Conservation (phyloP, 2,888 invertebrate genomes). For the Campoplex nolae region DNA sequence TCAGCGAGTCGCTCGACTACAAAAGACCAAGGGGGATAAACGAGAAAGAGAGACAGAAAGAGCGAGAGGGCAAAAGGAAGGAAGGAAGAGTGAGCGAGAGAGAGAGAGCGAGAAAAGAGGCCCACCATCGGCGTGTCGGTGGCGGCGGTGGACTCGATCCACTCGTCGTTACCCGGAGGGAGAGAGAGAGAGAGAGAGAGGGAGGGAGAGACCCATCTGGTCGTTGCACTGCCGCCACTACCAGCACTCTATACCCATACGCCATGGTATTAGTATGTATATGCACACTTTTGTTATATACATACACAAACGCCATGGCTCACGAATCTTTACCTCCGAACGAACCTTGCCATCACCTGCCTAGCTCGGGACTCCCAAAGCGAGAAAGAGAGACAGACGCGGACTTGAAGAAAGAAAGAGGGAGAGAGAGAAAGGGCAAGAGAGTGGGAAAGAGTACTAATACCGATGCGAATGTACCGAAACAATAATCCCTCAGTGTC, state of each 20-base stretch:
- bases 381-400: neutral
- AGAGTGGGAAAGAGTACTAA: neutral
- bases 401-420: neutral
- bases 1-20: conserved; percentile 69
- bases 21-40: conserved; percentile 67
- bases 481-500: conserved; percentile 59
- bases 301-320: conserved; percentile 11
- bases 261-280: conserved; percentile 11
- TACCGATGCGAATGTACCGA: conserved; percentile 41
- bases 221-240: conserved; percentile 67
- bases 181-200: conserved; percentile 45
- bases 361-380: conserved; percentile 52
- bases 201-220: conserved; percentile 61
- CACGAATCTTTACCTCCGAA: conserved; percentile 62
- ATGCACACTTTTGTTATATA: conserved; percentile 14
- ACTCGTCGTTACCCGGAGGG: conserved; percentile 67
- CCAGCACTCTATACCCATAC: conserved; percentile 22
- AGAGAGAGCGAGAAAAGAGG: conserved; percentile 43
- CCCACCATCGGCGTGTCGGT: conserved; percentile 65
- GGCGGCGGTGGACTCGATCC: conserved; percentile 65
- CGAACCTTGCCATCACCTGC: conserved; percentile 66
- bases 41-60: conserved; percentile 44
- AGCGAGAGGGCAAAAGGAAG: neutral
- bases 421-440: neutral
- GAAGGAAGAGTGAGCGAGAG: conserved; percentile 15